Evolutionary conservation across 2,888 invertebrate species (phyloP), one percentile per base, ranked within the genome.

Genomic region (Bugula neritina): DNA sequence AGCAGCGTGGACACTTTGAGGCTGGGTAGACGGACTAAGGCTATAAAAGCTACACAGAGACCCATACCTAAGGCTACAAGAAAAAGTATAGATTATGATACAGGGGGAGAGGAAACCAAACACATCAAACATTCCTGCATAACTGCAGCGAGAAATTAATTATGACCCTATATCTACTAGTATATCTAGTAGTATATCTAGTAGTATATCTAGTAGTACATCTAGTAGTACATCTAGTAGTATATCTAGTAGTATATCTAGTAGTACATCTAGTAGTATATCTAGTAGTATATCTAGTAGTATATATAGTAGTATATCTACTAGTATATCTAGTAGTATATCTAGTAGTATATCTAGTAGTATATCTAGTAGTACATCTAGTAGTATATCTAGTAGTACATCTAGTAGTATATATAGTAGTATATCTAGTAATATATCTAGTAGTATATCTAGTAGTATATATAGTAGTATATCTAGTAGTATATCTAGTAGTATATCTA

Each of bases 1-100:
- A 97, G 88, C 74, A 97, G 87, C 27, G 96, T 97, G 72, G 96
- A 97, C 76, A 93, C 93, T 87, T 97, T 97, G 78, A 97, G 88
- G 84, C 94, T 95, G 72, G 96, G 97, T 83, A 97, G 88, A 71
- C 96, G 90, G 77, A 97, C 94, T 83, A 97, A 91, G 31, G 96
- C 96, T 82, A 97, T 97, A 86, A 97, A 97, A 73, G 96, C 95
- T 77, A 97, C 96, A 86, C 96, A 97, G 69, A 97, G 87, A 1
- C 96, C 96, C 95, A 97, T 96, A 74, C 96, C 97, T 91, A 97
- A 93, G 34, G 95, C 96, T 91, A 86, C 5, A 84, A 43, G 43
- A 43, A 10, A 43, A 17, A 43, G 17, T 17, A 43, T 43, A 43
- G 43, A 43, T 5, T 10, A 5, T 43, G 43, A 43, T 5, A 17